phyloP scores from a whole-genome alignment of 2,888 invertebrate species.

The Ochropacha duplaris region DNA sequence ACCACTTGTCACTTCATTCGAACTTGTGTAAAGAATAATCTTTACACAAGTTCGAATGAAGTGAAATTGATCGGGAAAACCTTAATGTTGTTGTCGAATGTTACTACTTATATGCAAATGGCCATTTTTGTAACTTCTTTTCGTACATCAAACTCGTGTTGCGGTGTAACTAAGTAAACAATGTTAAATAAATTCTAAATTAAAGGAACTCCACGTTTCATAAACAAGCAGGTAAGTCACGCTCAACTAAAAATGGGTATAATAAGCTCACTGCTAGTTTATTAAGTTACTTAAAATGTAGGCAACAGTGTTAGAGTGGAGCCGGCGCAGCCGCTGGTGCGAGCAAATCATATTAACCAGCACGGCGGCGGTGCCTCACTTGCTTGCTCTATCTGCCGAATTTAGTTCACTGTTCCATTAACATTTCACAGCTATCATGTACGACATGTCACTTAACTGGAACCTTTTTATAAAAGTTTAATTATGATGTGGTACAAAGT shows the following conservation, averaged over 20 bases:
- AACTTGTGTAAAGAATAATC: too few relatives aligned
- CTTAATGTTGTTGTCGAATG: too few relatives aligned
- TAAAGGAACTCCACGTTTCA: too few relatives aligned
- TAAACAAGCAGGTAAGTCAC: not conserved
- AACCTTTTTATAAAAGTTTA: not conserved
- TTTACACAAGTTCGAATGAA: too few relatives aligned
- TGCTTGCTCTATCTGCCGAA: slow-evolving; percentile 11
- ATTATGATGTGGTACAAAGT: too few relatives aligned
- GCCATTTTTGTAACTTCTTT: too few relatives aligned
- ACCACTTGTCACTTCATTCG: too few relatives aligned
- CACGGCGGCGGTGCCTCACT: not conserved
- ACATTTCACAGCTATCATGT: slow-evolving; percentile 39
- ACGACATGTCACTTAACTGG: not conserved
- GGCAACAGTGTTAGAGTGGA: slow-evolving; percentile 37
- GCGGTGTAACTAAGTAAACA: not conserved
- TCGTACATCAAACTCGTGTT: too few relatives aligned
- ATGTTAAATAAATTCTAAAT: not conserved
- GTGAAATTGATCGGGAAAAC: too few relatives aligned
- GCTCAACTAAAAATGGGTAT: slow-evolving; percentile 36
- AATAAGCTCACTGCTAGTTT: slow-evolving; percentile 49
- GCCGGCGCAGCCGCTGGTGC: slow-evolving; percentile 25
- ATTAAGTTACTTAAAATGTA: slow-evolving; percentile 65
- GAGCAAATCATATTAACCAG: slow-evolving; percentile 66
- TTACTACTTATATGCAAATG: too few relatives aligned
- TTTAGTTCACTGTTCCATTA: slow-evolving; percentile 41